Evolutionary conservation across 2,797 vertebrate genomes (phyloP), one percentile per base, ranked within the genome.

Genomic region (Gastrophryne carolinensis): DNA sequence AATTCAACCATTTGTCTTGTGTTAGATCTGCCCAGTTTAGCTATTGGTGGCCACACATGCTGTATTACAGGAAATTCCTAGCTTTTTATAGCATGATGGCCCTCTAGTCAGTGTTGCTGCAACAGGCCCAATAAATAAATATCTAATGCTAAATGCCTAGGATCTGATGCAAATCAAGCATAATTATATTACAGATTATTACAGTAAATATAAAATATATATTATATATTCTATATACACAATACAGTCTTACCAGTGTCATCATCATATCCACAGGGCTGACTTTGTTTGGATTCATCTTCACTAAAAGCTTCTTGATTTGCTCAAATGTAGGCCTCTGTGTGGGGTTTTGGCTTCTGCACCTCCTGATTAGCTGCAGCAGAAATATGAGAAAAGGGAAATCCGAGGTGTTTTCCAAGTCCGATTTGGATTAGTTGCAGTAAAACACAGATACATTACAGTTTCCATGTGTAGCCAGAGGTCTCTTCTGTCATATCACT

Each of bases 251-350:
- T 84, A 95, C 91, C 91, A 95, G 89, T 80, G 85, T 95, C 92
- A 94, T 94, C 93, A 94, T 95, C 91, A 93, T 90, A 80, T 95
- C 94, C 81, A 94, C 92, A 0, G 89, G 91, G 84, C 92, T 95
- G 83, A 94, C 90, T 93, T 94, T 95, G 81, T 91, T 84, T 1
- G 92, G 90, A 84, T 95, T 97, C 83, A 94, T 93, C 53, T 91
- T 90, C 63, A 91, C 83, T 35, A 95, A 87, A 81, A 93, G 90
- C 84, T 95, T 95, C 84, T 86, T 93, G 60, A 94, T 84, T 82
- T 95, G 92, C 47, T 95, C 92, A 80, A 95, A 96, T 1, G 88
- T 92, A 37, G 90, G 93, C 23, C 94, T 90, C 72, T 93, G 91
- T 37, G 78, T 35, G 53, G 93, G 88, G 73, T 91, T 95, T 64